Evolutionary conservation across 2,888 invertebrate genomes (phyloP), one percentile per base, ranked within the genome.

Genomic region (Rotaria sp.): DNA sequence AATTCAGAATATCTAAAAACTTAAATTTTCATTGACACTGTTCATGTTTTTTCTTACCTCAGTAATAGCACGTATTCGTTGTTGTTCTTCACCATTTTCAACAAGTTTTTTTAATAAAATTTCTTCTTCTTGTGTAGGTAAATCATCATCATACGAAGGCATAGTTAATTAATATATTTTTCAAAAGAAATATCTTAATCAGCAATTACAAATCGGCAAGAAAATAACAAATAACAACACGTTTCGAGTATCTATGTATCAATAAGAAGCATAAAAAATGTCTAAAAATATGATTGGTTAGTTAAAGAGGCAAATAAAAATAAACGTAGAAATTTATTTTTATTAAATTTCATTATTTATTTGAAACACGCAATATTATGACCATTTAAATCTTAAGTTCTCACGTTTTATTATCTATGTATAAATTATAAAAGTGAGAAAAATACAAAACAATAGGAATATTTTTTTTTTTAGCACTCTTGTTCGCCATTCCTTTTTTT

Each of bases 61-160:
- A 13, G n/a, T 5, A 26, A 80, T n/a, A 38, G 45, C 41, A 10
- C 45, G 80, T 45, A 45, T 13, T 45, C 80, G 41, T 80, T 80
- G 80, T 45, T 41, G n/a, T 80, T n/a, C 41, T 45, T 80, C 80
- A 41, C 21, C 15, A 21, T 80, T n/a, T 45, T 80, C 80, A 45
- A 26, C 26, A 13, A 80, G n/a, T 45, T 80, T 45, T 80, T 41
- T 80, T 21, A 80, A 45, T 45, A 80, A 45, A 45, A n/a, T 80
- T n/a, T 80, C 45, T 80, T 80, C 80, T 26, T 41, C n/a, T 45
- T 80, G 80, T n/a, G 45, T 80, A 3, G 80, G 80, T 15, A 80
- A 26, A 80, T 80, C 80, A 45, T 80, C 80, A 45, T 80, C 80
- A 80, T 80, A 80, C 2, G 45, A 45, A 26, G 45, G 80, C 80